Evolutionary conservation across 2,797 vertebrate species (phyloP).

Genomic region (Manis crassicaudata): DNA sequence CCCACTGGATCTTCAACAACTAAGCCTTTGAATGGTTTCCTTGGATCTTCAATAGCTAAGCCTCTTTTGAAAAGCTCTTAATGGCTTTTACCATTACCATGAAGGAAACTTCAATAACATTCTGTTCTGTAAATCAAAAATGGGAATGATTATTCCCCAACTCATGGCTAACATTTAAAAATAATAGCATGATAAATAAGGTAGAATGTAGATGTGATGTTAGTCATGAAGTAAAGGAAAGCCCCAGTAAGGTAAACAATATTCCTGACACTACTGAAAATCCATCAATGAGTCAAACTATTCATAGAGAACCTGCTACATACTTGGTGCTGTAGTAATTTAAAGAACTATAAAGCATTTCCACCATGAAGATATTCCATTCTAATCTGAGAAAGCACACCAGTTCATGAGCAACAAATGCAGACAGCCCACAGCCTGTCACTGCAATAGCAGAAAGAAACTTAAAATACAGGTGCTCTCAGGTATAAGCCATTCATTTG

Average conservation of each 20-base stretch:
- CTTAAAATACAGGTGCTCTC: not conserved
- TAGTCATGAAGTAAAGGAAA: not conserved
- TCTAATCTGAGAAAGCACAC: not conserved
- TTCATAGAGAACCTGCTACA: not conserved
- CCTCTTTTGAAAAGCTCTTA: conserved; percentile 15
- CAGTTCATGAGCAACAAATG: not conserved
- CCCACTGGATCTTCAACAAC: not conserved
- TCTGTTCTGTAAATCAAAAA: conserved; percentile 36
- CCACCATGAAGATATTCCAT: not conserved
- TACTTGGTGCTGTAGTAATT: not conserved
- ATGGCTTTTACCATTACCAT: not conserved
- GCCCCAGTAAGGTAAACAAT: not conserved
- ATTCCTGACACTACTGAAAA: not conserved
- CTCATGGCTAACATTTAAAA: not conserved
- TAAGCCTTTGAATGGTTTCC: not conserved
- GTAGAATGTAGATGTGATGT: not conserved
- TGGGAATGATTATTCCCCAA: not conserved
- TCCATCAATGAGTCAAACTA: not conserved
- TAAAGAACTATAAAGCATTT: conserved; percentile 11
- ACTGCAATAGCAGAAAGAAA: not conserved
- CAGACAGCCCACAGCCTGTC: not conserved
- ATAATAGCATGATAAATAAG: not conserved
- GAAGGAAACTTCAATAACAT: conserved; percentile 15
- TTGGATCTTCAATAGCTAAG: not conserved
- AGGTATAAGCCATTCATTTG: not conserved